Conservation (phyloP, 2,113 vertebrate genomes). For the Gorsachius goisagi region DNA sequence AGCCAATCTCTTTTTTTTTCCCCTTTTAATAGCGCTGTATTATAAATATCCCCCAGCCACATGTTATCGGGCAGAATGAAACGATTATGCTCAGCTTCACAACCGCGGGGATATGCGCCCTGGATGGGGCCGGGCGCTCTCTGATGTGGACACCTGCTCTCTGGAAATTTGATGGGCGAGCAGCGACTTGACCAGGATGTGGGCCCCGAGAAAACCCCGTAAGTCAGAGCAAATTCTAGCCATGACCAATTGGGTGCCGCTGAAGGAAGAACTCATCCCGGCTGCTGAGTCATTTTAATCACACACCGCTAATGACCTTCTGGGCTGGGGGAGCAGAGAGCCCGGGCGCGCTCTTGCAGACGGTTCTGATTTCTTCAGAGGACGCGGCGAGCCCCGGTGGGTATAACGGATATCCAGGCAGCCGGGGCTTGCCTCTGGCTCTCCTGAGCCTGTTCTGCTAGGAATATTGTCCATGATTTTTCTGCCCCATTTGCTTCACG, state of each 20-base stretch:
- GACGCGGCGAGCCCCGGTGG: neutral
- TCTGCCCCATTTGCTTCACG: neutral
- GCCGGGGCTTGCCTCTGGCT: neutral
- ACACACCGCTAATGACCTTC: neutral
- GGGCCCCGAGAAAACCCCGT: neutral
- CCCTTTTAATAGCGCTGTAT: slow-evolving; percentile 37
- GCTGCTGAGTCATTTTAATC: slow-evolving; percentile 18
- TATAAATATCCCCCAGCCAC: slow-evolving; percentile 63
- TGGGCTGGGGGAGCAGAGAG: neutral
- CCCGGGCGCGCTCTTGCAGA: neutral
- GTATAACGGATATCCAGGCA: neutral
- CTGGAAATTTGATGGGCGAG: slow-evolving; percentile 23
- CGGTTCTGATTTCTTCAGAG: neutral
- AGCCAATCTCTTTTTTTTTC: slow-evolving; percentile 43
- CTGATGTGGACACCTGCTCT: slow-evolving; percentile 64
- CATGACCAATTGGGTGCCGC: slow-evolving; percentile 29
- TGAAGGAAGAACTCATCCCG: neutral
- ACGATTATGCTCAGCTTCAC: slow-evolving; percentile 44
- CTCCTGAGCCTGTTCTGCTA: neutral
- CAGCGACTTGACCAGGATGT: slow-evolving; percentile 17
- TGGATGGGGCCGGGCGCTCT: neutral
- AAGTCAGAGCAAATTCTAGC: neutral
- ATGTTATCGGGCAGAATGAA: slow-evolving; percentile 65
- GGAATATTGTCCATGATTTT: neutral
- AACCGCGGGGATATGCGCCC: neutral